Conservation (phyloP, 2,113 vertebrate genomes). For the Pipa parva region DNA sequence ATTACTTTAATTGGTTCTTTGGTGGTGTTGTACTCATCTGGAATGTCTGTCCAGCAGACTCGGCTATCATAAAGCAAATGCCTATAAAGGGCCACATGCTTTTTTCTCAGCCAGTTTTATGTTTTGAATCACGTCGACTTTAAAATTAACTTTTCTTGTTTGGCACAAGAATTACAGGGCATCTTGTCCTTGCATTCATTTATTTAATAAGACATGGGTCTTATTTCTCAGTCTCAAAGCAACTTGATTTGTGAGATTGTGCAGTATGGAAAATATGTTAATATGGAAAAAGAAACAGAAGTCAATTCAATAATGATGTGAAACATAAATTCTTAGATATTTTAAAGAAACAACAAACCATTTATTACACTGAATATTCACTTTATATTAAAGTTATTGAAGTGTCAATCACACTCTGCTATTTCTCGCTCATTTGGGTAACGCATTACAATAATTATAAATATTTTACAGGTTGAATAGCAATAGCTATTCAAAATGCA, state of each 20-base stretch:
- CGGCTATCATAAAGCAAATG: not conserved
- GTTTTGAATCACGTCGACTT: conserved; percentile 5
- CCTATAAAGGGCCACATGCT: conserved; percentile 8
- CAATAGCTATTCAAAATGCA: not conserved
- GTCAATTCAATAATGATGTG: not conserved
- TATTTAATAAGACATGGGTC: conserved; percentile 21
- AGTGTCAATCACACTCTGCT: not conserved
- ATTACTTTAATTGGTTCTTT: conserved; percentile 1
- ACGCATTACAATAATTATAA: not conserved
- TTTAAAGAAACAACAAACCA: not conserved
- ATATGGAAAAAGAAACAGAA: conserved; percentile 25
- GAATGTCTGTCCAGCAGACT: not conserved
- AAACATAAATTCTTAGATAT: not conserved
- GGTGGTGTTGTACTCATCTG: not conserved
- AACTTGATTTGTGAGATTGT: conserved; percentile 12
- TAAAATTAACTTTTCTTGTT: conserved; percentile 7
- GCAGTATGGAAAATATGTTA: conserved; percentile 2
- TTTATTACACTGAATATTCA: conserved; percentile 8
- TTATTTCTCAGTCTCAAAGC: conserved; percentile 25
- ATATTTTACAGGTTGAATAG: not conserved
- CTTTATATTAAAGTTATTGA: not conserved
- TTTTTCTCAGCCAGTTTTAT: not conserved
- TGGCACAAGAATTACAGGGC: conserved; percentile 9
- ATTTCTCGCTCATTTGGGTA: not conserved
- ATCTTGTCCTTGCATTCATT: conserved; percentile 28